These are phyloP conservation scores for Cecidostiba fungosa DNA, from an alignment of 2,888 invertebrate species.

Conservation along the genomic window DNA sequence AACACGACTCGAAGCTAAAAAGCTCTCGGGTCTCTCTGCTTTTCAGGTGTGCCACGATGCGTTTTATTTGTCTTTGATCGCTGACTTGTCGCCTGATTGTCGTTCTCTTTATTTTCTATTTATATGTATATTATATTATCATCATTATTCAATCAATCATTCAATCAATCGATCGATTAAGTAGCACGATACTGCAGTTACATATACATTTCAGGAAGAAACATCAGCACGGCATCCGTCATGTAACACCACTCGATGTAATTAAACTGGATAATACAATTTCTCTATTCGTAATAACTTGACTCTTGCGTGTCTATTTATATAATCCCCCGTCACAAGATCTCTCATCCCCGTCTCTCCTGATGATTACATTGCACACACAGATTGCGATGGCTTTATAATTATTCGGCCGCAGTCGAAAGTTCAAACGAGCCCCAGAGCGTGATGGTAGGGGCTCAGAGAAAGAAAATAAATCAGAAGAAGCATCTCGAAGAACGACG, in stretches of 20 bases:
- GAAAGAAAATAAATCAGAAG: slow-evolving; percentile 19
- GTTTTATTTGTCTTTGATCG: slow-evolving; percentile 15
- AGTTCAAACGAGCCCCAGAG: neutral
- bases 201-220: neutral
- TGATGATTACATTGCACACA: slow-evolving; percentile 4
- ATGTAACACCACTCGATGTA: slow-evolving; percentile 59
- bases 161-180: neutral
- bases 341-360: neutral
- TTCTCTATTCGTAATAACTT: slow-evolving; percentile 56
- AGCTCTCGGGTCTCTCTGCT: neutral
- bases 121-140: neutral
- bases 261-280: slow-evolving; percentile 59
- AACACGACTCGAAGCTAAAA: slow-evolving; percentile 27
- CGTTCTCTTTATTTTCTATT: neutral
- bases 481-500: neutral
- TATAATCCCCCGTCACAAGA: neutral
- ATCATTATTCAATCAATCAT: neutral
- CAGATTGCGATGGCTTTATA: neutral
- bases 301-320: slow-evolving; percentile 10
- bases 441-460: neutral
- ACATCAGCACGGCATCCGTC: neutral
- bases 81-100: neutral
- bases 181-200: slow-evolving; percentile 43
- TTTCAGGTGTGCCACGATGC: slow-evolving; percentile 38
- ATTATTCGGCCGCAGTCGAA: neutral